A percentile compares a stretch with the other conserved stretches of the same genome.
phyloP scores from a whole-genome alignment of 1,140 invertebrate species.

The Ceratina japonica region DNA sequence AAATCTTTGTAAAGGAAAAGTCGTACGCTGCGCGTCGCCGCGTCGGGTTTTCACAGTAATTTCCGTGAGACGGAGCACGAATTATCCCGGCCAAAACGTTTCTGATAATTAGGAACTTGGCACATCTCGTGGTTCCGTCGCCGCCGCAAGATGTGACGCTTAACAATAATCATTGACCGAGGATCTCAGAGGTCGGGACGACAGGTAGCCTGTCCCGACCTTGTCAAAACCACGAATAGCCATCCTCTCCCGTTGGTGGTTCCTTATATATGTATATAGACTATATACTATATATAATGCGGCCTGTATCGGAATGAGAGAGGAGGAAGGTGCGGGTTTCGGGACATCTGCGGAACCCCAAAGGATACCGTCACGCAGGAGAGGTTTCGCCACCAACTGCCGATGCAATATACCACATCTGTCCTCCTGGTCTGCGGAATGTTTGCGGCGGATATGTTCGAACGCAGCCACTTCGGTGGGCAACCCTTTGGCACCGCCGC shows the following conservation, averaged over 20 bases:
- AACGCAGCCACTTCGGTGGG: constrained; percentile 37
- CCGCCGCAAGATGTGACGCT: constrained; percentile 44
- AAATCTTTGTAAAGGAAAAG: background rate
- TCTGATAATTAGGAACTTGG: constrained; percentile 29
- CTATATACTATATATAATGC: constrained; percentile 47
- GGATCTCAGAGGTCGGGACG: constrained; percentile 9
- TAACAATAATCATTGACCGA: constrained; percentile 57
- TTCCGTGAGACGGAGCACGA: background rate
- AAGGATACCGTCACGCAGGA: constrained; percentile 60
- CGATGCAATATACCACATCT: constrained; percentile 57
- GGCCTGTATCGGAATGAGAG: constrained; percentile 36
- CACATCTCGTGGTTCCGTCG: constrained; percentile 31
- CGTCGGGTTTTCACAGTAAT: background rate
- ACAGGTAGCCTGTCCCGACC: constrained; percentile 52
- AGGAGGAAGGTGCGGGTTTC: constrained; percentile 67
- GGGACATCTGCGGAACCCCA: constrained; percentile 66
- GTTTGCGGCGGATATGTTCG: constrained; percentile 65
- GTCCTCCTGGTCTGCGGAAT: constrained; percentile 58
- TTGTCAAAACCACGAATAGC: constrained; percentile 74
- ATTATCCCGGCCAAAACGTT: background rate
- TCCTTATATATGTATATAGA: background rate
- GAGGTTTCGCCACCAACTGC: constrained; percentile 55
- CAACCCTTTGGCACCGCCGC: constrained; percentile 38
- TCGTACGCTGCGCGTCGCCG: no score
- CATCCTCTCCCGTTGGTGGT: constrained; percentile 59